A percentile compares a stretch with the other conserved stretches of the same genome.
phyloP scores from a whole-genome alignment of 2,113 vertebrate species.

The Castor canadensis region DNA sequence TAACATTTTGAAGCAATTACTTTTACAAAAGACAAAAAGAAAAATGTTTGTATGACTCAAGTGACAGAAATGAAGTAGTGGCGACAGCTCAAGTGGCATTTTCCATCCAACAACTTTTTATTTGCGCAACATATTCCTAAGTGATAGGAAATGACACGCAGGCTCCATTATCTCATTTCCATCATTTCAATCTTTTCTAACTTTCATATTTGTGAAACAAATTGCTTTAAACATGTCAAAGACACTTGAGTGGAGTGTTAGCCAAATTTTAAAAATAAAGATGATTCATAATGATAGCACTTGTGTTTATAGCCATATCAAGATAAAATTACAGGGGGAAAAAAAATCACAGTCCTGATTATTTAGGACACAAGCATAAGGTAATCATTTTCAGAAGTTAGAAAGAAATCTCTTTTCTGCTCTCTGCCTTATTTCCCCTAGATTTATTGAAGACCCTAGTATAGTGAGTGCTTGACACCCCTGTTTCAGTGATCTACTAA shows the following conservation, averaged over 20 bases:
- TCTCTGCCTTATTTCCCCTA: not conserved
- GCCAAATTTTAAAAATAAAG: constrained; percentile 78
- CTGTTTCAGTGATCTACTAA: not conserved
- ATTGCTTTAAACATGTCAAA: constrained; percentile 79
- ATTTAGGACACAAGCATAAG: constrained; percentile 36
- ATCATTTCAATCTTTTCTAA: constrained; percentile 59
- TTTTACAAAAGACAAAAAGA: constrained; percentile 34
- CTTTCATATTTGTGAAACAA: constrained; percentile 75
- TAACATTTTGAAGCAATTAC: constrained; percentile 58
- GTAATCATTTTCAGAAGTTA: constrained; percentile 7
- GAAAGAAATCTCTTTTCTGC: not conserved
- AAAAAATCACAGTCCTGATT: constrained; percentile 40
- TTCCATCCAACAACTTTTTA: constrained; percentile 48
- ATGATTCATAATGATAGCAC: constrained; percentile 72
- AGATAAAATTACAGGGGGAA: constrained; percentile 43
- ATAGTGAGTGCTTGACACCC: not conserved
- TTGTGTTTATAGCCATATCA: constrained; percentile 59
- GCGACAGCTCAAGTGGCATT: constrained; percentile 49
- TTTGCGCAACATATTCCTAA: constrained; percentile 54
- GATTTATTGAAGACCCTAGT: not conserved
- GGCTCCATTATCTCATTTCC: constrained; percentile 56
- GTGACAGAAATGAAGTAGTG: not conserved
- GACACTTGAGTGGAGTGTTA: constrained; percentile 67
- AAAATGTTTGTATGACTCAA: not conserved
- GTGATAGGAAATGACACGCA: constrained; percentile 60